A percentile compares a stretch with the other conserved stretches of the same genome.
These are phyloP conservation scores for Copsychus sechellarum DNA, from an alignment of 2,113 vertebrate genomes.

Conservation along the genomic window DNA sequence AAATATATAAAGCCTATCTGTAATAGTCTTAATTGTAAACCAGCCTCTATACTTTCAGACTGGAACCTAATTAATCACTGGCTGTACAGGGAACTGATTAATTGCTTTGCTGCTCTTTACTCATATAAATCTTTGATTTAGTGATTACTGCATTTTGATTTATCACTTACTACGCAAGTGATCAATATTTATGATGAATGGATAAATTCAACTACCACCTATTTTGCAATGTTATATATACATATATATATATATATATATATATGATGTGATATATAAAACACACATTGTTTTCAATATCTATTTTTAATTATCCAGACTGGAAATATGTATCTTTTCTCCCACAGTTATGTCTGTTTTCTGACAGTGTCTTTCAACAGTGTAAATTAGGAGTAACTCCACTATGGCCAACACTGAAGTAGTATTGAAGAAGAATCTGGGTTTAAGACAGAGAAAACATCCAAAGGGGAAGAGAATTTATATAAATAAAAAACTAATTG, in stretches of 20 bases:
- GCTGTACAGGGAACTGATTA: slow-evolving; percentile 79
- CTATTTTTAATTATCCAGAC: slow-evolving; percentile 35
- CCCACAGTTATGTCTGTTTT: background rate
- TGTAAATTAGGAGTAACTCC: background rate
- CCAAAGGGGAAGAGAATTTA: background rate
- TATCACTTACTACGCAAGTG: slow-evolving; percentile 77
- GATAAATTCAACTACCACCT: slow-evolving; percentile 80
- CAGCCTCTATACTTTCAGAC: slow-evolving; percentile 70
- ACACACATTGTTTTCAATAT: background rate
- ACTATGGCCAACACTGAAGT: background rate
- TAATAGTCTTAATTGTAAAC: slow-evolving; percentile 75
- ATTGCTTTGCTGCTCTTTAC: slow-evolving; percentile 87
- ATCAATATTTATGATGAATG: slow-evolving; percentile 91
- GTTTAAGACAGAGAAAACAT: background rate
- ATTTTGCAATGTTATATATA: slow-evolving; percentile 66
- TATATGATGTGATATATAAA: background rate
- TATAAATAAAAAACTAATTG: background rate
- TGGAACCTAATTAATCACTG: slow-evolving; percentile 86
- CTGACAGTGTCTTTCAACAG: background rate
- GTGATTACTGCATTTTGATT: slow-evolving; percentile 85
- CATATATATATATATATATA: background rate
- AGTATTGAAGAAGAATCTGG: background rate
- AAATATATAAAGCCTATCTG: slow-evolving; percentile 30
- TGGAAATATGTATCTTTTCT: background rate
- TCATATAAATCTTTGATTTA: slow-evolving; percentile 90